Percentiles rank a stretch among this genome's conserved stretches.
phyloP scores from a whole-genome alignment of 2,888 invertebrate species.

The Imbricaverruca yamaguchii region DNA sequence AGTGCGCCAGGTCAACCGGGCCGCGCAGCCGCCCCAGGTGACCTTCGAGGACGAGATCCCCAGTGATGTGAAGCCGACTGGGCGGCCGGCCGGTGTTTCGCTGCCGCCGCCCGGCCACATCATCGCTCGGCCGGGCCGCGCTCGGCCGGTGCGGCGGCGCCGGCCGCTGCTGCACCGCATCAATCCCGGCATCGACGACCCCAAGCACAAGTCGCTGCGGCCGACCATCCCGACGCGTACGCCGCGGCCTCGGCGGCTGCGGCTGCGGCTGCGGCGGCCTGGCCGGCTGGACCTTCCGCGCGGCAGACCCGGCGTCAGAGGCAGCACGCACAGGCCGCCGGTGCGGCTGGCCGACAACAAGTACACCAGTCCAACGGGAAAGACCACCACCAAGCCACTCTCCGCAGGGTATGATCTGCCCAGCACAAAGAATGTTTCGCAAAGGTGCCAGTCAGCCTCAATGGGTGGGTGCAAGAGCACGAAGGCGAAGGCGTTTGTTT shows the following conservation, averaged over 20 bases:
- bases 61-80: background rate
- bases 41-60: constrained; percentile 12
- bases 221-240: constrained; percentile 6
- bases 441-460: background rate
- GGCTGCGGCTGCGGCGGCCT: background rate
- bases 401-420: background rate
- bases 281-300: too few relatives aligned
- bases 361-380: too few relatives aligned
- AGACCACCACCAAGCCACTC: background rate
- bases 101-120: background rate
- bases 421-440: background rate
- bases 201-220: constrained; percentile 12
- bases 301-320: too few relatives aligned
- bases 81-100: background rate
- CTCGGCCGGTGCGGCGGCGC: background rate
- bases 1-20: background rate
- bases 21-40: background rate
- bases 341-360: background rate
- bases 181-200: background rate
- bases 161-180: background rate
- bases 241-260: background rate
- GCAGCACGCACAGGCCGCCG: background rate
- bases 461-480: background rate
- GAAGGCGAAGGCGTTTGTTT: background rate
- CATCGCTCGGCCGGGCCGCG: background rate